Percentiles rank a stretch among this genome's conserved stretches.
Evolutionary conservation across 2,797 vertebrate genomes (phyloP).

Genomic region (Oceanodroma leucorhoa): DNA sequence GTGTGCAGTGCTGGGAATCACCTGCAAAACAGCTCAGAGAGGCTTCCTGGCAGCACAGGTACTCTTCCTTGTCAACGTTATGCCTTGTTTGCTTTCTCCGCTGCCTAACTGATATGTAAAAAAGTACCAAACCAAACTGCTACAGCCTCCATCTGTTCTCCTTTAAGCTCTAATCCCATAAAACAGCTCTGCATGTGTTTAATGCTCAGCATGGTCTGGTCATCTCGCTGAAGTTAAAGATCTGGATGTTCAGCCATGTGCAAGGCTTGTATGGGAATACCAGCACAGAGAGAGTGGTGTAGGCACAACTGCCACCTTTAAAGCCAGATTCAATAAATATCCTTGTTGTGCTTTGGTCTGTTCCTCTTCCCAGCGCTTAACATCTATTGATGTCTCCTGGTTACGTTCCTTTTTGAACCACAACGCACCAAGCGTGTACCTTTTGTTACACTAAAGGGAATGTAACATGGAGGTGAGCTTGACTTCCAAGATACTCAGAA

Average conservation of each 20-base stretch:
- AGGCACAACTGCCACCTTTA: neutral
- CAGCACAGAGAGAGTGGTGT: neutral
- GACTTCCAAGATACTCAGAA: neutral
- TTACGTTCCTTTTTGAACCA: neutral
- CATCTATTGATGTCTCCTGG: neutral
- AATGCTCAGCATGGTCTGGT: neutral
- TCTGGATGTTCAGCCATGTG: neutral
- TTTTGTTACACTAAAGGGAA: neutral
- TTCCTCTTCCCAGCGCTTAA: neutral
- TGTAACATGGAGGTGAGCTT: neutral
- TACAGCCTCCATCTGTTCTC: neutral
- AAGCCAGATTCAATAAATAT: neutral
- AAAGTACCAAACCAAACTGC: neutral
- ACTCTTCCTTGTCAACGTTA: accelerated
- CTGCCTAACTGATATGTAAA: neutral
- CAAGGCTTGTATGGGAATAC: neutral
- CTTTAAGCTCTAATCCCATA: neutral
- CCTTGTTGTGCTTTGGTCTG: neutral
- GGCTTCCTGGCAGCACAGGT: neutral
- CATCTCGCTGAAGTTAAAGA: neutral
- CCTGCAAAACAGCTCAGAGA: neutral
- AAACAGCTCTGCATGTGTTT: neutral
- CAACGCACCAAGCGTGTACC: accelerated
- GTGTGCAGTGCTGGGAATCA: neutral
- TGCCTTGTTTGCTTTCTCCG: neutral